Evolutionary conservation across 2,888 invertebrate genomes (phyloP).

Genomic region (Nemotelus nigrinus): DNA sequence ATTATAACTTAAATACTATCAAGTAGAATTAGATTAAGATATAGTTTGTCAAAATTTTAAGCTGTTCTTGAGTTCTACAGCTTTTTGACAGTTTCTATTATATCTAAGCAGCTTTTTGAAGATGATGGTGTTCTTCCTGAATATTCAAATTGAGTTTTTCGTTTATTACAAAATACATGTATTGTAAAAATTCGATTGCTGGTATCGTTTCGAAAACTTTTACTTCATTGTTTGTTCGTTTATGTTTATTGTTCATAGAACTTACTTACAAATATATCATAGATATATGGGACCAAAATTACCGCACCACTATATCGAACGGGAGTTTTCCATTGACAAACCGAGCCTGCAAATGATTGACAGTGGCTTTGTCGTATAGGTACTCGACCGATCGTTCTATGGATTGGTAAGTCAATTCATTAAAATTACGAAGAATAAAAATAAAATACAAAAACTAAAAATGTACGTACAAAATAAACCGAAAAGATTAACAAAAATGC

Average conservation of each 20-base stretch:
- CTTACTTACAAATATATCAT: conserved; percentile 96
- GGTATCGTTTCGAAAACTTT: not conserved
- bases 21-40: conserved; percentile 2
- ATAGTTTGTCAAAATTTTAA: not conserved
- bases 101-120: not conserved
- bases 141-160: not conserved
- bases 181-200: not conserved
- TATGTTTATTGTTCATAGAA: conserved; percentile 83
- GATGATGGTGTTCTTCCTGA: not conserved
- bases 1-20: not conserved
- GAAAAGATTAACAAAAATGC: conserved; percentile 61
- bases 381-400: conserved; percentile 49
- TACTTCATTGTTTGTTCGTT: conserved; percentile 36
- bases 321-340: conserved; percentile 42
- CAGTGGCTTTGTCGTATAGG: not conserved
- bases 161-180: not conserved
- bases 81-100: conserved; percentile 12
- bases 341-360: not conserved
- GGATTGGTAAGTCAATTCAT: conserved; percentile 54
- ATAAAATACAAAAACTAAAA: conserved; percentile 36
- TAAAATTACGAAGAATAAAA: conserved; percentile 52
- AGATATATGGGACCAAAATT: conserved; percentile 96
- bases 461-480: conserved; percentile 15
- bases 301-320: conserved; percentile 68
- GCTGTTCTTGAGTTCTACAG: not conserved